These are phyloP conservation scores for Dreissena polymorpha DNA, from an alignment of 1,140 invertebrate genomes.

Conservation along the genomic window DNA sequence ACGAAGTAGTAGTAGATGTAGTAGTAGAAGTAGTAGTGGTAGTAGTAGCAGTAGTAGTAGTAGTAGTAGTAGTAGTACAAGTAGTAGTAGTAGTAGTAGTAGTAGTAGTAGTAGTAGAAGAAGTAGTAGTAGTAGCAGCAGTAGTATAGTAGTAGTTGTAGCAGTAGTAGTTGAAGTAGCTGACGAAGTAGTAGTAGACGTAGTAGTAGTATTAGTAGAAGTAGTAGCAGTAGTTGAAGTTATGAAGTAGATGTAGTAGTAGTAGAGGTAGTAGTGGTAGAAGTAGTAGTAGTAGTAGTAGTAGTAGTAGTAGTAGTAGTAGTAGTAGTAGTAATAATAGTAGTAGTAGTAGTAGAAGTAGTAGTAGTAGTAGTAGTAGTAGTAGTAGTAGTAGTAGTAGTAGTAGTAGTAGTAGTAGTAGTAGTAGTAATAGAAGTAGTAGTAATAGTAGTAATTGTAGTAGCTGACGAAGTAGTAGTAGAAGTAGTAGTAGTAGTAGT, in stretches of 20 bases:
- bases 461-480: not conserved
- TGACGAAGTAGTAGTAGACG: not conserved
- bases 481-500: too few species aligned
- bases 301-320: conserved; percentile 6
- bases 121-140: not conserved
- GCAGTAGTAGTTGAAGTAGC: not conserved
- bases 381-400: not conserved
- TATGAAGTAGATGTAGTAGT: not conserved
- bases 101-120: conserved; percentile 8
- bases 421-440: not conserved
- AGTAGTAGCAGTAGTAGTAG: conserved; percentile 6
- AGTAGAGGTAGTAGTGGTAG: not conserved
- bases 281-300: not conserved
- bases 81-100: conserved; percentile 8
- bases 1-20: not conserved
- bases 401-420: conserved; percentile 3
- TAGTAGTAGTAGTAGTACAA: not conserved
- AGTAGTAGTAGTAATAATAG: conserved; percentile 7
- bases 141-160: conserved; percentile 4
- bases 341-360: not conserved
- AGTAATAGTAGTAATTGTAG: not conserved
- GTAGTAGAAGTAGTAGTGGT: not conserved
- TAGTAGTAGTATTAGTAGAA: not conserved
- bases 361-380: not conserved
- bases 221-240: not conserved